A percentile compares a stretch with the other conserved stretches of the same genome.
Evolutionary conservation across 92 coral and sea anemone species (phyloP).

Genomic region (Epizoanthus stellaris): DNA sequence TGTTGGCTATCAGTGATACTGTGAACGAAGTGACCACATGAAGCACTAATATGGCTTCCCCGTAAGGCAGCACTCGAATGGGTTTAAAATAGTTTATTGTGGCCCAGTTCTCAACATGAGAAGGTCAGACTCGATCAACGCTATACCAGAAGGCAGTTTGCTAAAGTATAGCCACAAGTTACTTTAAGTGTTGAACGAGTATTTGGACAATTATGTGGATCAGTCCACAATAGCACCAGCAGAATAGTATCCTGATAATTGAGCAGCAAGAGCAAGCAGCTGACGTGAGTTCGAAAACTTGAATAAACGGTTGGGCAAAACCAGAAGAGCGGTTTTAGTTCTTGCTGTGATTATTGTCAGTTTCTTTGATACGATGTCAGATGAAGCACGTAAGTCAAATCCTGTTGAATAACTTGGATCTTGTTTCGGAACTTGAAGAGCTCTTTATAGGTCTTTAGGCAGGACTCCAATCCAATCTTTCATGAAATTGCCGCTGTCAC

Average conservation of each 20-base stretch:
- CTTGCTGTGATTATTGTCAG: not conserved
- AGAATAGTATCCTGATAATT: constrained; percentile 21
- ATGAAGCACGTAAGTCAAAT: not conserved
- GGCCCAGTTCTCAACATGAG: not conserved
- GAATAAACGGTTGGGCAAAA: not conserved
- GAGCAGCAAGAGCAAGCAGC: constrained; percentile 50
- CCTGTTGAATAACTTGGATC: not conserved
- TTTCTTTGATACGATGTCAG: not conserved
- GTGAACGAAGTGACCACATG: not conserved
- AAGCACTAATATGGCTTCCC: constrained; percentile 36
- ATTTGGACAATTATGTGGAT: constrained; percentile 11
- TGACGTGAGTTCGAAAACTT: constrained; percentile 13
- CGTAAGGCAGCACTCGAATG: constrained; percentile 18
- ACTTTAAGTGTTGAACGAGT: constrained; percentile 13
- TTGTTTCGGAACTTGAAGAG: constrained; percentile 3
- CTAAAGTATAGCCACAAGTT: not conserved
- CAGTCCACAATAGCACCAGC: constrained; percentile 6
- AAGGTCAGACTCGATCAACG: not conserved
- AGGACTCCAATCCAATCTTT: constrained; percentile 19
- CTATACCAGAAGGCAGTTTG: not conserved
- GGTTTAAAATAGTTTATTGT: constrained; percentile 28
- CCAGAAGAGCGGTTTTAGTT: too few relatives aligned
- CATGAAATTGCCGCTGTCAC: constrained; percentile 7
- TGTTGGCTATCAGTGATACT: constrained; percentile 4
- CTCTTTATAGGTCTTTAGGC: not conserved